Evolutionary conservation across 2,888 invertebrate species (phyloP).

Genomic region (Graphium colonna): DNA sequence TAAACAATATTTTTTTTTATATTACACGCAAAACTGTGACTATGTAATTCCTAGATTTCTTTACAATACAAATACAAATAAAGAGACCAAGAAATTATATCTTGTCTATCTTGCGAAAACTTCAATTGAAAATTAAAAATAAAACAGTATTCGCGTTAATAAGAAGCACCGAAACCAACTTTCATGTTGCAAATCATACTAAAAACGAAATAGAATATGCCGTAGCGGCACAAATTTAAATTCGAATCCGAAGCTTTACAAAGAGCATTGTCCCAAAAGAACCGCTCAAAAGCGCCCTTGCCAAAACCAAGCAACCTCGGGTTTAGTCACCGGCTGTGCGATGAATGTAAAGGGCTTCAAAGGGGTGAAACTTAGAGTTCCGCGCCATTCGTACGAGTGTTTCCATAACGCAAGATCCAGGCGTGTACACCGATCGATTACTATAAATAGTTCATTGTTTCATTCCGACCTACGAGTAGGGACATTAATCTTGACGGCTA

Average conservation of each 20-base stretch:
- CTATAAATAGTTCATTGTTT: slow-evolving; percentile 29
- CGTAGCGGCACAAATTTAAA: background rate
- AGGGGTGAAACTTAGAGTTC: slow-evolving; percentile 5
- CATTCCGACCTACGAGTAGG: slow-evolving; percentile 19
- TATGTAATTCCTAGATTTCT: too few species aligned
- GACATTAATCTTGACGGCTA: slow-evolving; percentile 21
- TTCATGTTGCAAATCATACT: too few species aligned
- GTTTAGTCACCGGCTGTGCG: slow-evolving; percentile 4
- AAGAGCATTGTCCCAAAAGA: slow-evolving; percentile 3
- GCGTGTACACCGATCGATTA: slow-evolving; percentile 24
- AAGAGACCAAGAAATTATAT: too few species aligned
- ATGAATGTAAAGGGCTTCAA: slow-evolving; percentile 17
- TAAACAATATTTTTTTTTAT: too few species aligned
- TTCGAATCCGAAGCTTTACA: background rate
- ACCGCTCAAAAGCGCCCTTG: background rate
- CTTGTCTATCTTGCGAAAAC: too few species aligned
- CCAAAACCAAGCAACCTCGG: background rate
- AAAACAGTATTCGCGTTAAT: too few species aligned
- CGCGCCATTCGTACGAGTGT: background rate
- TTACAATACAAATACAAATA: too few species aligned
- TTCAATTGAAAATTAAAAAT: too few species aligned
- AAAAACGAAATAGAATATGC: too few species aligned
- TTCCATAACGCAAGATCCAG: background rate
- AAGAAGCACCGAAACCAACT: too few species aligned
- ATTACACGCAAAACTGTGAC: too few species aligned